phyloP scores from a whole-genome alignment of 2,888 invertebrate genomes.

The Amphiduros pacificus region DNA sequence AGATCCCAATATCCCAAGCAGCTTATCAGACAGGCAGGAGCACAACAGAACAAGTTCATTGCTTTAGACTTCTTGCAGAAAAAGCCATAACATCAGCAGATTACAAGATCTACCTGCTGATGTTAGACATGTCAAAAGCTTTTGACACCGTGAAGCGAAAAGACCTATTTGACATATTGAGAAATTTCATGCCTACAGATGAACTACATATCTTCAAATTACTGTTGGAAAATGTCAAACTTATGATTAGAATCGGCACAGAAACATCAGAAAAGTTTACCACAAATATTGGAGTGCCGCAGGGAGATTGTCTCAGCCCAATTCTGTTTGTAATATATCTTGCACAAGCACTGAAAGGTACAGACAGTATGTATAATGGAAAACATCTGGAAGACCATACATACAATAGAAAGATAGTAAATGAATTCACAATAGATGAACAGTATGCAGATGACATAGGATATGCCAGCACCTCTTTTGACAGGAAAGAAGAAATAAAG shows the following conservation, averaged over 20 bases:
- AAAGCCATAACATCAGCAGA: neutral
- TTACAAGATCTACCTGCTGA: neutral
- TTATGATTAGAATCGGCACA: neutral
- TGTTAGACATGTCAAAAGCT: constrained; percentile 1
- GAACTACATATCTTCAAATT: constrained; percentile 6
- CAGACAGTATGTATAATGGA: too few species aligned
- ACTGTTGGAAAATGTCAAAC: constrained; percentile 1
- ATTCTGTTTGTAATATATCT: constrained; percentile 16
- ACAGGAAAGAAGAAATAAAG: too few species aligned
- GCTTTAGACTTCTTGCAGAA: constrained; percentile 1
- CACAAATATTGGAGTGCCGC: constrained; percentile 17
- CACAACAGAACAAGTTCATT: constrained; percentile 2
- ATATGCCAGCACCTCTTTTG: too few species aligned
- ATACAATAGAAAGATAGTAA: too few species aligned
- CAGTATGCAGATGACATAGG: too few species aligned
- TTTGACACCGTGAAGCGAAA: constrained; percentile 4
- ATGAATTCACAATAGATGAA: too few species aligned
- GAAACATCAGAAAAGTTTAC: constrained; percentile 9
- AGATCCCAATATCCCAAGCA: neutral
- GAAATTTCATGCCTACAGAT: neutral
- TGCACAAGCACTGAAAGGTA: constrained; percentile 8
- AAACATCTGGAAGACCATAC: neutral
- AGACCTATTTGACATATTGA: neutral
- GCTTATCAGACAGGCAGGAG: neutral
- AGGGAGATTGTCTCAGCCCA: constrained; percentile 18